Conservation (phyloP, 2,888 invertebrate genomes). For the Sepiola atlantica region DNA sequence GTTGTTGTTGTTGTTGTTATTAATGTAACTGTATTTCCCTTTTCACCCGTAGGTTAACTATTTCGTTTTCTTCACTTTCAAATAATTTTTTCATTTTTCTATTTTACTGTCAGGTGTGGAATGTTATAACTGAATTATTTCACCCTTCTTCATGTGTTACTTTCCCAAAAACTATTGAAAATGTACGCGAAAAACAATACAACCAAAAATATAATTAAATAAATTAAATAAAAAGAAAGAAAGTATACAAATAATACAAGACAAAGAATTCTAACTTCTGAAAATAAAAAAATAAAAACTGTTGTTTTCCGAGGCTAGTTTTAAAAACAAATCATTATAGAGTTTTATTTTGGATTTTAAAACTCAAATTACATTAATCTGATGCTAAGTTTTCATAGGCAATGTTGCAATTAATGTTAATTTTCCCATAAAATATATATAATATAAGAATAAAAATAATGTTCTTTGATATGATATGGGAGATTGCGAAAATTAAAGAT, state of each 20-base stretch:
- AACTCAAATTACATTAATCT: not conserved
- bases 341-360: not conserved
- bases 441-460: no score
- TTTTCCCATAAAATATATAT: no score
- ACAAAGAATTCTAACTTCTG: not conserved
- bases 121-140: conserved; percentile 19
- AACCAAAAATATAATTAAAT: not conserved
- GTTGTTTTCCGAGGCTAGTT: not conserved
- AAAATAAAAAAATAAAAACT: not conserved
- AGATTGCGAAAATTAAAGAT: no score
- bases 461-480: no score
- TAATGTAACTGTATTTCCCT: not conserved
- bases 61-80: not conserved
- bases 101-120: not conserved
- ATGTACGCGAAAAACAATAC: not conserved
- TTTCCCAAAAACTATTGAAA: not conserved
- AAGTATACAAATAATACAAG: not conserved
- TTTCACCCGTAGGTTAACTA: not conserved
- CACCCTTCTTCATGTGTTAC: not conserved
- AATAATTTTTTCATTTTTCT: not conserved
- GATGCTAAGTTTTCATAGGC: not conserved
- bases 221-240: not conserved
- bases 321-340: not conserved
- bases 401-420: not conserved
- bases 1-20: not conserved